Conservation (phyloP, 2,888 invertebrate species). For the Calliphora vomitoria region DNA sequence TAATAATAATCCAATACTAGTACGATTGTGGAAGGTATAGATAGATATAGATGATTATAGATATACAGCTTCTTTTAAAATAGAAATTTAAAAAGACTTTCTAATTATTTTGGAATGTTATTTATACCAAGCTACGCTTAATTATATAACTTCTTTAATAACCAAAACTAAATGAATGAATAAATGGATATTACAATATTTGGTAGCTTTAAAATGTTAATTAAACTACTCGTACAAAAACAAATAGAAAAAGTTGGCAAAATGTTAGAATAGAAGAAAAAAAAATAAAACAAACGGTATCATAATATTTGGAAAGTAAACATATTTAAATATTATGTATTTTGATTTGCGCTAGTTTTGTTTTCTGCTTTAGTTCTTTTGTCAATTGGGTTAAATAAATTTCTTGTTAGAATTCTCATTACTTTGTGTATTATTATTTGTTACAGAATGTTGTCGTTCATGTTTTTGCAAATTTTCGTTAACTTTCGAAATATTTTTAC, state of each 20-base stretch:
- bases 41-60: not conserved
- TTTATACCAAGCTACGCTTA: constrained; percentile 20
- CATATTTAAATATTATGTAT: constrained; percentile 5
- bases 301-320: constrained; percentile 40
- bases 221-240: not conserved
- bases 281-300: not conserved
- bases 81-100: not conserved
- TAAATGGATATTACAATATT: constrained; percentile 44
- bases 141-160: constrained; percentile 1
- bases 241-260: not conserved
- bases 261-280: constrained; percentile 2
- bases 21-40: not conserved
- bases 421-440: constrained; percentile 42
- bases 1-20: not conserved
- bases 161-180: not conserved
- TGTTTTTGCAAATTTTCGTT: constrained; percentile 23
- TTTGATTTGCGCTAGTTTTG: constrained; percentile 56
- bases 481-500: not conserved
- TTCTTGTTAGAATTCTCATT: constrained; percentile 43
- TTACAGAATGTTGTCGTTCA: not conserved
- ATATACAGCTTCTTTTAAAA: not conserved
- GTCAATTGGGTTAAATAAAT: constrained; percentile 35
- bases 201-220: constrained; percentile 33
- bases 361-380: not conserved
- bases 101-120: constrained; percentile 39